Base-by-base conservation (phyloP, 53 echinoderm and acorn worm genomes). In the Pentamera pediparva region DNA sequence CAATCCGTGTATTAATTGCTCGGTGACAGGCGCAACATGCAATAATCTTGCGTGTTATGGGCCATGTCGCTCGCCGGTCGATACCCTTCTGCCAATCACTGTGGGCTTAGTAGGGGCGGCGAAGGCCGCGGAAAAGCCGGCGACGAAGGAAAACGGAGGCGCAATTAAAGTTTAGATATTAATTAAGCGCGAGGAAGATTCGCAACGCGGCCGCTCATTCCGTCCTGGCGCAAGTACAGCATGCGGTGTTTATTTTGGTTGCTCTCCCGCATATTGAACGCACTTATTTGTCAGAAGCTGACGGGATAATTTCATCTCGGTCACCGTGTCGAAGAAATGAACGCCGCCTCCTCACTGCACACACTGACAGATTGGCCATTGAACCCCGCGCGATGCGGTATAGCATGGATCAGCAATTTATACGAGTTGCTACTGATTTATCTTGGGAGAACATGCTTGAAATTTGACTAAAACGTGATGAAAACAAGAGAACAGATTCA, bases 241-340 rank as follows among this genome's bases (percentile, higher is more conserved):
- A 20, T 19, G 67, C 19, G 43, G 13, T 67, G 67, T 67, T 67
- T 67, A 41, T 67, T 67, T 67, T 67, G 67, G 41, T 27, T n/a
- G n/a, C 45, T 19, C 45, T 37, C 35, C 30, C 29, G 27, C 29
- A 40, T 37, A 67, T 22, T 43, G 43, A 25, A 37, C 29, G 37
- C 67, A 67, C 15, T 67, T 67, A 67, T 67, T 67, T 67, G 67
- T 67, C n/a, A n/a, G n/a, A n/a, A n/a, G n/a, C n/a, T n/a, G n/a
- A n/a, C n/a, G n/a, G n/a, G n/a, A n/a, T n/a, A n/a, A n/a, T n/a
- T n/a, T n/a, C n/a, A n/a, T n/a, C n/a, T n/a, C n/a, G n/a, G n/a
- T n/a, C n/a, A n/a, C n/a, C n/a, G n/a, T n/a, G n/a, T n/a, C n/a
- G n/a, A n/a, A n/a, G n/a, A n/a, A n/a, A n/a, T n/a, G n/a, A n/a